Percentiles rank a stretch among this genome's conserved stretches.
phyloP scores from a whole-genome alignment of 2,797 vertebrate species.

The Onychomys leucogaster region DNA sequence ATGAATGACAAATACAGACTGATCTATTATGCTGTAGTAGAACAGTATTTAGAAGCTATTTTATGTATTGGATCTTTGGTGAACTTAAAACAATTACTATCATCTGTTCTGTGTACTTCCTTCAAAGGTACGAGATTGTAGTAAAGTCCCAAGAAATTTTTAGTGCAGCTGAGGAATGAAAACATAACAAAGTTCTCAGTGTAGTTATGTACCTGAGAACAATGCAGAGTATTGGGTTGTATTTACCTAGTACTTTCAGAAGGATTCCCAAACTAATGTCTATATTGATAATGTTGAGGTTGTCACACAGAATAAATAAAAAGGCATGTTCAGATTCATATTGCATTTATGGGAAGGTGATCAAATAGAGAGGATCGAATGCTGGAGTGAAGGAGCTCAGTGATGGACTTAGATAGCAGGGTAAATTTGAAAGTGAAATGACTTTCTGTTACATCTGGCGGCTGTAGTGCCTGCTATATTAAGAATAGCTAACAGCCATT shows the following conservation, averaged over 20 bases:
- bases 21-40: not conserved
- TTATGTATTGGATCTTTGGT: not conserved
- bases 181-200: not conserved
- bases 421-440: not conserved
- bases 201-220: not conserved
- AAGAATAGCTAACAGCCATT: not conserved
- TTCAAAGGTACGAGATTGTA: not conserved
- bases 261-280: not conserved
- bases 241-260: not conserved
- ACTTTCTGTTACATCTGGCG: not conserved
- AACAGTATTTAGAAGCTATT: not conserved
- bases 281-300: not conserved
- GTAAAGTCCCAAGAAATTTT: not conserved
- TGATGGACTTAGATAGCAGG: not conserved
- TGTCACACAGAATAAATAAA: not conserved
- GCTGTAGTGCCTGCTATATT: not conserved
- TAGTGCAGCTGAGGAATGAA: not conserved
- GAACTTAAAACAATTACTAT: not conserved
- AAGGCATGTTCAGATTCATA: not conserved
- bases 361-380: not conserved
- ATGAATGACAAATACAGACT: not conserved
- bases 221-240: not conserved
- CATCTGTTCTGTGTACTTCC: not conserved
- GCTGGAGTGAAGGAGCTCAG: not conserved
- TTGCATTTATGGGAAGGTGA: not conserved